Evolutionary conservation across 2,888 invertebrate species (phyloP), one percentile per base, ranked within the genome.

Genomic region (Drosophila subsilvestris): DNA sequence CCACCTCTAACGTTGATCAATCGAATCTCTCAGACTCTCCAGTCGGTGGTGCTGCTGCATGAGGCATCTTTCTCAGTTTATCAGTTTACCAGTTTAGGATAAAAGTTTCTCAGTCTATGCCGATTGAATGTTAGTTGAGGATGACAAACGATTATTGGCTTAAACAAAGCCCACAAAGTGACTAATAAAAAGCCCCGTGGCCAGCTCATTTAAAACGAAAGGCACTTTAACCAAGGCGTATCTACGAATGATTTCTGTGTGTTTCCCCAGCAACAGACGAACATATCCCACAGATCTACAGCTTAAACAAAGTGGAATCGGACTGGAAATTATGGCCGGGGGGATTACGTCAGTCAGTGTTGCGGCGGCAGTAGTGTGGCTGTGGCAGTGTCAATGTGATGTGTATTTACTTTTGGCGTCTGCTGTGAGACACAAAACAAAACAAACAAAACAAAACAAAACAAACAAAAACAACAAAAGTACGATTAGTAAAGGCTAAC

Each of bases 381-480:
- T 5, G 67, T 42, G 66, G 66, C 47, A 65, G 50, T 63, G 44
- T 63, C 63, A 51, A 44, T 63, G 25, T 10, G 48, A 67, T 67
- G 56, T 66, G 47, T 57, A 20, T 67, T 56, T 66, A 56, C 65
- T 66, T 66, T 66, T 20, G 67, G 47, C 22, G 44, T n/a, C 37
- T 37, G 37, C 37, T 37, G 7, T 27, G 18, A 42, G 20, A 49
- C 18, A 44, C 47, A 62, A 59, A 27, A 17, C n/a, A 45, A 32
- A 29, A 25, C 10, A 18, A 27, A n/a, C 7, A 12, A n/a, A 8
- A 27, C n/a, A n/a, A n/a, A n/a, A n/a, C n/a, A n/a, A 6, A 9
- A 25, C 10, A 18, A 27, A n/a, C 7, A 12, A n/a, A 8, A 27
- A n/a, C 25, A 50, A 17, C 50, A 17, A 17, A 25, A 18, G 9